Evolutionary conservation across 2,797 vertebrate genomes (phyloP), one percentile per base, ranked within the genome.

Genomic region (Hoplostethus atlanticus): DNA sequence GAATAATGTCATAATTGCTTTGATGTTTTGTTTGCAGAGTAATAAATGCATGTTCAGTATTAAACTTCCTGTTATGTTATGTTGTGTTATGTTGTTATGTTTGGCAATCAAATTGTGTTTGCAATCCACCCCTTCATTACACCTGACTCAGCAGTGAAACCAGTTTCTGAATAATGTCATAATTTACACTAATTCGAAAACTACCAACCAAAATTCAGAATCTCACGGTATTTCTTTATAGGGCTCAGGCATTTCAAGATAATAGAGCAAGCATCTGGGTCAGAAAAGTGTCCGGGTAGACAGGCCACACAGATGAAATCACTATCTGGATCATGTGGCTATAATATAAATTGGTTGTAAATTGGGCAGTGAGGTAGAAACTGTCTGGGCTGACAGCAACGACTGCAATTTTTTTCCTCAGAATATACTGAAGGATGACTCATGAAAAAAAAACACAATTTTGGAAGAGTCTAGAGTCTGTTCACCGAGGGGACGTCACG

Each of bases 41-140:
- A 38, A 66, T n/a, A 53, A 3, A 21, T 63, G 64, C 34, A 48
- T 21, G 72, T 80, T 82, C 77, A 86, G 75, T 44, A 51, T 75
- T 77, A 83, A 83, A 58, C 21, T 72, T 1, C 9, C 21, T 38
- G 50, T 40, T 36, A 0, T 36, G n/a, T n/a, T n/a, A n/a, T n/a
- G n/a, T n/a, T n/a, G n/a, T n/a, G n/a, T n/a, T n/a, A n/a, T n/a
- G n/a, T n/a, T n/a, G n/a, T n/a, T n/a, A n/a, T 9, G 7, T 4
- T 3, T 8, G 6, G 51, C 48, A 58, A 65, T 53, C 10, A 5
- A 61, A 71, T 53, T 36, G 25, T 55, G 61, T 5, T 8, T 63
- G 34, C 40, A 70, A 36, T 40, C 15, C 58, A 47, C 13, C 5
- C 46, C 28, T 55, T 64, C 11, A 47, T 42, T 0, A 0, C 10